Conservation (phyloP, 2,888 invertebrate species). For the Sminthurinus aureus region DNA sequence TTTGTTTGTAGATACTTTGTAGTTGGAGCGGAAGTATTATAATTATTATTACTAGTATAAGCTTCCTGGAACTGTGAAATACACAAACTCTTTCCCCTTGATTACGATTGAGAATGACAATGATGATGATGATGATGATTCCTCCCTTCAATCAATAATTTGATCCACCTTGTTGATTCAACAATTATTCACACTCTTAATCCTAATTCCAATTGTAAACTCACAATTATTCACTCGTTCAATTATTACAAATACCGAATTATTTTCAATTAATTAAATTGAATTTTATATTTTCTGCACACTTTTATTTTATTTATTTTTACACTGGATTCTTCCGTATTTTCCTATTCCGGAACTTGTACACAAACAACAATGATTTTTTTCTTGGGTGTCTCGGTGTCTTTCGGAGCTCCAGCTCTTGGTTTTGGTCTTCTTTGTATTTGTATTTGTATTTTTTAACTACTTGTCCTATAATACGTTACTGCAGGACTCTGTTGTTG, state of each 20-base stretch:
- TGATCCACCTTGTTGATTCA: slow-evolving; percentile 9
- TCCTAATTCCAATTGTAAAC: neutral
- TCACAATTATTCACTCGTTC: neutral
- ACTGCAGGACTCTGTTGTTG: too few relatives aligned
- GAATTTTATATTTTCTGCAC: neutral
- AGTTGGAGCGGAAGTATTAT: neutral
- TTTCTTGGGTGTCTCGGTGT: neutral
- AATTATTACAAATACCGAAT: neutral
- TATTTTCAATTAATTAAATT: neutral
- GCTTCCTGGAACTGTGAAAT: neutral
- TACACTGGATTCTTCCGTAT: neutral
- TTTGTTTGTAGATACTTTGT: slow-evolving; percentile 6
- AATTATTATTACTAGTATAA: too few relatives aligned
- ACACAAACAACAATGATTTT: neutral
- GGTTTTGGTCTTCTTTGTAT: too few relatives aligned
- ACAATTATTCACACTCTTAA: neutral
- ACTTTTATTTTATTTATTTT: neutral
- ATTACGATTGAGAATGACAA: neutral
- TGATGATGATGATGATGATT: neutral
- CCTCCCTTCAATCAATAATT: too few relatives aligned
- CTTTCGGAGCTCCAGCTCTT: slow-evolving; percentile 3
- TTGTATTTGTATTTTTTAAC: neutral
- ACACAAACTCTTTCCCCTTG: neutral
- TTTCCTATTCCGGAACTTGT: neutral
- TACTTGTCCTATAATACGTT: too few relatives aligned